Base-by-base conservation (phyloP, 1,140 invertebrate species). In the Drosophila lacteicornis region DNA sequence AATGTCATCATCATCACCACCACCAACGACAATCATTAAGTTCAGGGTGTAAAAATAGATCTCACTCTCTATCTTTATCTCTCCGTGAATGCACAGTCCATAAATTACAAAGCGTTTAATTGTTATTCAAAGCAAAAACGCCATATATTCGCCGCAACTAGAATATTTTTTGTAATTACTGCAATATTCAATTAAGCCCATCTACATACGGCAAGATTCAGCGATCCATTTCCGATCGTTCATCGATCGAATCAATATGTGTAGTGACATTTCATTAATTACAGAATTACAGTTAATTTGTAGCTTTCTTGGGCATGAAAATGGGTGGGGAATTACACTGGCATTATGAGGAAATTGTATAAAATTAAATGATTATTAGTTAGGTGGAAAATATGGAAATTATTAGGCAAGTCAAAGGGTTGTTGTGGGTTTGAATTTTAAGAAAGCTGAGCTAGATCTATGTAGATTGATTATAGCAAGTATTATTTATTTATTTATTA, bases 191-290 rank as follows among this genome's bases (percentile, higher is more conserved):
- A 73, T 71, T 73, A 73, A 30, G 3, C 15, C 17, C 45, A 71
- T 71, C 25, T 50, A 73, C 69, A 59, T 59, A 36, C 38, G 55
- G 11, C 19, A 19, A n/a, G 36, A 5, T 45, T 47, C 19, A 36
- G 47, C 12, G 27, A 49, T 30, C 15, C 36, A 38, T 55, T 59
- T 49, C 19, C 43, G 42, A 50, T 40, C 62, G 36, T 33, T 49
- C 27, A 77, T 47, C 74, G 62, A 77, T 78, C 56, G 22, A n/a
- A 70, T 75, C 61, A 60, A 55, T 82, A 53, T 67, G 40, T 59
- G 25, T 49, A 75, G 66, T 80, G 83, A 70, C 75, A 86, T 71
- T 79, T 68, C 53, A 77, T 81, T 85, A 74, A 85, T 80, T 73
- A 73, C 61, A 65, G 75, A 74, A 85, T 80, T 73, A 73, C 61